Percentiles rank a stretch among this genome's conserved stretches.
These are phyloP conservation scores for Lomographa bimaculata DNA, from an alignment of 2,888 invertebrate species.

Conservation along the genomic window DNA sequence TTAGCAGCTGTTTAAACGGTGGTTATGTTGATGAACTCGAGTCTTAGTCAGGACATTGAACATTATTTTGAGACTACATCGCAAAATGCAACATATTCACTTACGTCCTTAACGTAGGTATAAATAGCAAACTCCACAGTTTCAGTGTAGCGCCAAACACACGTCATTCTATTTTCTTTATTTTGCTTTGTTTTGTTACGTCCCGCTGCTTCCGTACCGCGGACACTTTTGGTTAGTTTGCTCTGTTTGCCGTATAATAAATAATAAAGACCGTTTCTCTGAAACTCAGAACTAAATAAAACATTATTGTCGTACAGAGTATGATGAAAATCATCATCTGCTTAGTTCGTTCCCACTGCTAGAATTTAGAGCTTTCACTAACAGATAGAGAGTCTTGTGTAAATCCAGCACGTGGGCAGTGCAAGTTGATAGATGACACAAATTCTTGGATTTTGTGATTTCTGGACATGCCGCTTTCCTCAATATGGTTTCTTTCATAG, in stretches of 20 bases:
- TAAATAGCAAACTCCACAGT: conserved; percentile 45
- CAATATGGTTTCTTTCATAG: too few relatives aligned
- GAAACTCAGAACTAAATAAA: conserved; percentile 29
- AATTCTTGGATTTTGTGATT: too few relatives aligned
- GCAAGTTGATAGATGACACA: too few relatives aligned
- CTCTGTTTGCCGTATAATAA: conserved; percentile 79
- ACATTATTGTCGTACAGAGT: conserved; percentile 9
- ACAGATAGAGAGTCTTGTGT: too few relatives aligned
- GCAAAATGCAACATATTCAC: conserved; percentile 5
- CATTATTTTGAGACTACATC: background rate
- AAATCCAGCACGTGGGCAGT: too few relatives aligned
- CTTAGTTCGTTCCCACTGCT: too few relatives aligned
- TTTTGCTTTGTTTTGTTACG: conserved; percentile 70
- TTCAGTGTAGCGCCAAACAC: conserved; percentile 53
- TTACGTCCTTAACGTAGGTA: conserved; percentile 14
- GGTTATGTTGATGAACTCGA: too few relatives aligned
- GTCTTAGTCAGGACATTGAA: background rate
- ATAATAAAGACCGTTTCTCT: conserved; percentile 70
- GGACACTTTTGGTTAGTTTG: conserved; percentile 82
- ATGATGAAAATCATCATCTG: too few relatives aligned
- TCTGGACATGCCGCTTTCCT: too few relatives aligned
- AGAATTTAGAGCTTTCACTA: too few relatives aligned
- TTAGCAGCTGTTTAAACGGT: too few relatives aligned
- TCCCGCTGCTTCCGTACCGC: conserved; percentile 77
- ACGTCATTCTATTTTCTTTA: conserved; percentile 74